phyloP scores from a whole-genome alignment of 2,888 invertebrate species.

The Dynastes tityus region DNA sequence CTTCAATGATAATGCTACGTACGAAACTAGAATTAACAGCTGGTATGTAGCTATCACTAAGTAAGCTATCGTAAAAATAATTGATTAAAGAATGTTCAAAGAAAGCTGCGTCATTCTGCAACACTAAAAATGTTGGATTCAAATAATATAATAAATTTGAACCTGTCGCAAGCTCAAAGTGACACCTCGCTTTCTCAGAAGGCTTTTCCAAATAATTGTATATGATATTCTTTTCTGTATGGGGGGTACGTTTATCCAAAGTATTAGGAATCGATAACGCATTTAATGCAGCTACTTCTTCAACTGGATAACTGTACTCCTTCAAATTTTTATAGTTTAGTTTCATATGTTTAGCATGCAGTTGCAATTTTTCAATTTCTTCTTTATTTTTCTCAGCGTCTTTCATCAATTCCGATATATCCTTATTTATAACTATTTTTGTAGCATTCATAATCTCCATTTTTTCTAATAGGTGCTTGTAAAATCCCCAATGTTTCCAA shows the following conservation, averaged over 20 bases:
- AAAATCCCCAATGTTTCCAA: constrained; percentile 76
- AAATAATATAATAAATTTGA: constrained; percentile 75
- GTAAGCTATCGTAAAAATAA: constrained; percentile 71
- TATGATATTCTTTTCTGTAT: constrained; percentile 63
- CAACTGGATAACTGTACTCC: constrained; percentile 79
- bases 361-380: constrained; percentile 73
- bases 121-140: constrained; percentile 76
- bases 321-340: constrained; percentile 78
- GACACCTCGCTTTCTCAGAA: constrained; percentile 68
- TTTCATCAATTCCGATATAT: constrained; percentile 71
- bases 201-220: constrained; percentile 63
- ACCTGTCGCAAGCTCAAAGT: constrained; percentile 74
- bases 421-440: constrained; percentile 71
- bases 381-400: constrained; percentile 62
- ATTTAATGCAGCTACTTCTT: constrained; percentile 79
- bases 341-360: constrained; percentile 70
- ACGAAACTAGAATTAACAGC: constrained; percentile 86
- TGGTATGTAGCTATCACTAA: constrained; percentile 74
- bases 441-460: constrained; percentile 73
- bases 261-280: constrained; percentile 81
- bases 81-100: constrained; percentile 79
- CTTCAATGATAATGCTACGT: constrained; percentile 83
- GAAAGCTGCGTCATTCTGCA: constrained; percentile 79
- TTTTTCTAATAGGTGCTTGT: constrained; percentile 73
- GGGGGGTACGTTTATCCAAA: constrained; percentile 78